Conservation (phyloP, 2,797 vertebrate genomes). For the Catamblyrhynchus diadema region DNA sequence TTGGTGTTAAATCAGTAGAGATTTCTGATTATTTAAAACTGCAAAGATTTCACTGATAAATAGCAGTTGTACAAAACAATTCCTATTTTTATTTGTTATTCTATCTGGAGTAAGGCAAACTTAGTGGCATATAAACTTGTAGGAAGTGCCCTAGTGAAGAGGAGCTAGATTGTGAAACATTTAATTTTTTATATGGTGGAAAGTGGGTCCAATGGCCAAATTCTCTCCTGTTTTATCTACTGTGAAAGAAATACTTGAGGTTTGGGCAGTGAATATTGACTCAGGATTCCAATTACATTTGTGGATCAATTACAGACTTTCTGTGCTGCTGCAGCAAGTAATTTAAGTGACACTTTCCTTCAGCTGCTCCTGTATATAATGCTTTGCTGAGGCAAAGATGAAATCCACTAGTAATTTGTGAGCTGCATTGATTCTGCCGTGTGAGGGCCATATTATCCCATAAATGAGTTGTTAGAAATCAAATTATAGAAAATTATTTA, state of each 20-base stretch:
- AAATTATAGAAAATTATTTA: neutral
- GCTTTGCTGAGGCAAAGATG: neutral
- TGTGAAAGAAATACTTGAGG: neutral
- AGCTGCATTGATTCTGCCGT: neutral
- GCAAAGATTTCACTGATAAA: neutral
- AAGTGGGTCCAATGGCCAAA: neutral
- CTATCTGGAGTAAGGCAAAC: neutral
- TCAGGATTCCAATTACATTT: neutral
- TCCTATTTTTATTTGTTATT: neutral
- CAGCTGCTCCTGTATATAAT: neutral
- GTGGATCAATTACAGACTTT: neutral
- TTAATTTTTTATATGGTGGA: neutral
- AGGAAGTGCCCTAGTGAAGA: neutral
- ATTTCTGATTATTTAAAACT: neutral
- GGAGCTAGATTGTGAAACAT: fast-evolving
- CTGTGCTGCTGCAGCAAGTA: neutral
- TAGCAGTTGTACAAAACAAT: neutral
- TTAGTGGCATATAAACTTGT: neutral
- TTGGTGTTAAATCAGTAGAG: neutral
- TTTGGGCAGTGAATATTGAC: neutral
- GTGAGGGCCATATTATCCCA: neutral
- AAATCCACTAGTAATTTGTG: neutral
- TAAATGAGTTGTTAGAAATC: neutral
- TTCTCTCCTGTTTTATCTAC: neutral
- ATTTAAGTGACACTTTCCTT: neutral